A percentile compares a stretch with the other conserved stretches of the same genome.
phyloP scores from a whole-genome alignment of 2,113 vertebrate species.

The Phoenicopterus ruber region DNA sequence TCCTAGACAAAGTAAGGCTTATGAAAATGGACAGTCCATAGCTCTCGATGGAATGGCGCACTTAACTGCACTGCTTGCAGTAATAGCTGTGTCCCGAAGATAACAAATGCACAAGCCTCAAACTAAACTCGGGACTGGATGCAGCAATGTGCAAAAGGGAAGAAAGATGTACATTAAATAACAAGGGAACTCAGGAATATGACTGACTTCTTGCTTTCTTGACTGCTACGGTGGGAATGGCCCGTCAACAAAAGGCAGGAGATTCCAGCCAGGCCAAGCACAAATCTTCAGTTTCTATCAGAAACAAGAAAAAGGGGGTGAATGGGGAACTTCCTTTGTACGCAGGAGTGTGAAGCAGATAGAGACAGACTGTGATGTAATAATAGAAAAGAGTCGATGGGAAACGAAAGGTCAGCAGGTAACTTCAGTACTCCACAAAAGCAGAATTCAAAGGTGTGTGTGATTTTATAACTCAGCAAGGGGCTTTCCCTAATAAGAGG shows the following conservation, averaged over 20 bases:
- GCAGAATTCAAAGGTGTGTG: background rate
- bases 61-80: rapidly evolving
- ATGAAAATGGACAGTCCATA: background rate
- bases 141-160: background rate
- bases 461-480: background rate
- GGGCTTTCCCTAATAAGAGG: background rate
- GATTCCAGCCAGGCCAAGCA: background rate
- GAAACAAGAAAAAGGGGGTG: background rate
- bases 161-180: background rate
- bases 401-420: background rate
- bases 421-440: background rate
- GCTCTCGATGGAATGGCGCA: background rate
- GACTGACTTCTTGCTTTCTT: background rate
- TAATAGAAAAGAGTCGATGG: background rate
- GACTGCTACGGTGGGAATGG: background rate
- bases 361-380: background rate
- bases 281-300: background rate
- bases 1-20: background rate
- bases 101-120: background rate
- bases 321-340: background rate
- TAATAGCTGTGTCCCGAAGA: background rate
- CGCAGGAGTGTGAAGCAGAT: background rate
- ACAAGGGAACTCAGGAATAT: background rate
- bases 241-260: background rate
- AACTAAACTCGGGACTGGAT: background rate